Evolutionary conservation across 2,888 invertebrate genomes (phyloP), one percentile per base, ranked within the genome.

Genomic region (Chrysina gloriosa): DNA sequence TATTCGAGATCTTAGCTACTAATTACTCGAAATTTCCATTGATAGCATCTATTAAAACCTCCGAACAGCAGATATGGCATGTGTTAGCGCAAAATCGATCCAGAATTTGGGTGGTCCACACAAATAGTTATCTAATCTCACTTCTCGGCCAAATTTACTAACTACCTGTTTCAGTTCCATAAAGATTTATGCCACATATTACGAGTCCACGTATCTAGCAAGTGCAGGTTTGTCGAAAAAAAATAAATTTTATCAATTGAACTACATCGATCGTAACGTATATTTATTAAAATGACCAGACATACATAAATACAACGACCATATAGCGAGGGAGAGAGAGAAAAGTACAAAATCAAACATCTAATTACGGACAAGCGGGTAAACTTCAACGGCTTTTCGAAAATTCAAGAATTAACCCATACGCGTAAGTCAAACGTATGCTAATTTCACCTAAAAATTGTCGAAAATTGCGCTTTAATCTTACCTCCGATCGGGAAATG

Each of bases 401-500:
- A 16, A n/a, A n/a, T n/a, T 45, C 19, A 21, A 45, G 1, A 45
- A 45, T 21, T 45, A 21, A 45, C 45, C 45, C 9, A 19, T 36
- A 36, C 36, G 36, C 36, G 36, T 11, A 36, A 3, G n/a, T 3
- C n/a, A 25, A 29, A 23, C 61, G 23, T 67, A 67, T 67, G 67
- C 67, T 61, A 67, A 67, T 67, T 45, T 48, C 61, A 25, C 16
- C 50, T 48, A 61, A 65, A 45, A 67, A 67, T 67, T 61, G 67
- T 67, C 14, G 67, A 67, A 67, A 67, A 67, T 67, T 67, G 61
- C 67, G 67, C 58, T 61, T 48, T 67, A 61, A 67, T 67, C 67
- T 67, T 45, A 11, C 14, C 11, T 39, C 61, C 27, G 23, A 67
- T 67, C 67, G 67, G 27, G 29, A 50, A 29, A n/a, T 21, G 45